Evolutionary conservation across 1,140 invertebrate genomes (phyloP).

Genomic region (Caenorhabditis briggsae): DNA sequence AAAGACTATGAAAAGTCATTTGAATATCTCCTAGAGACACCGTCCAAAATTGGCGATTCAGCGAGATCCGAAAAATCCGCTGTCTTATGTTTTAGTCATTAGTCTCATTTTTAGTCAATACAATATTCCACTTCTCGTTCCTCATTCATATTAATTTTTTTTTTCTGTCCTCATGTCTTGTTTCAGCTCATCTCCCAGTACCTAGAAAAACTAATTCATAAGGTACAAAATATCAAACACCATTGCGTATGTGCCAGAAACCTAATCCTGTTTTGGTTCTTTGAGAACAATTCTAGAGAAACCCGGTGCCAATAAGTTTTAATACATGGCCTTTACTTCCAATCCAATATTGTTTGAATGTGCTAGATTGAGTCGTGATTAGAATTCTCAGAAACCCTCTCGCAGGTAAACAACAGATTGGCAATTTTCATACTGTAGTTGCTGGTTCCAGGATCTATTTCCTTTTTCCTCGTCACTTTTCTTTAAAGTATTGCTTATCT

Average conservation of each 20-base stretch:
- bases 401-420: too few relatives aligned
- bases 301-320: background rate
- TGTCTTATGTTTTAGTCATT: background rate
- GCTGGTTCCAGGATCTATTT: background rate
- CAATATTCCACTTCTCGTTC: background rate
- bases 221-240: conserved; percentile 18
- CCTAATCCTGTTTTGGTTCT: conserved; percentile 45
- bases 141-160: background rate
- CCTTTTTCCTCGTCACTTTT: background rate
- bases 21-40: background rate
- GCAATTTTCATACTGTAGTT: background rate
- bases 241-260: background rate
- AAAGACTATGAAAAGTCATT: background rate
- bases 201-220: background rate
- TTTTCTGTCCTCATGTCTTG: background rate
- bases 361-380: conserved; percentile 16
- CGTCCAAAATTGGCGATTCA: background rate
- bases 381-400: background rate
- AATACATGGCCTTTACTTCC: background rate
- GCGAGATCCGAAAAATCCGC: conserved; percentile 3
- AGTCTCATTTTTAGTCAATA: background rate
- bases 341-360: conserved; percentile 41
- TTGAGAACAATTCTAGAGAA: background rate
- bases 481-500: background rate
- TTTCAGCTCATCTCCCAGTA: background rate